phyloP scores from a whole-genome alignment of 2,113 vertebrate genomes.

The Scartelaos histophorus region DNA sequence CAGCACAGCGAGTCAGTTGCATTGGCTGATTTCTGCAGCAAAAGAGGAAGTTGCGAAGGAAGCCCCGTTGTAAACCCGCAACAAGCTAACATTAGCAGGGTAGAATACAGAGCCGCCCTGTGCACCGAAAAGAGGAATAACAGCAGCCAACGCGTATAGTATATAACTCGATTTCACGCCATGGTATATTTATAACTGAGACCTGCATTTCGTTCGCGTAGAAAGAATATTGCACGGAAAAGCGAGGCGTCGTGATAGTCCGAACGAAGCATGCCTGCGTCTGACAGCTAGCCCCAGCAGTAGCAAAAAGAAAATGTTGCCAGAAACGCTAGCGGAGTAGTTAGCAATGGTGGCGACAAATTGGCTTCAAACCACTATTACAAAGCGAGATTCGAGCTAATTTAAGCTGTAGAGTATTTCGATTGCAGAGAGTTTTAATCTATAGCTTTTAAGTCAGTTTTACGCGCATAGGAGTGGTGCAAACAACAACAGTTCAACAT shows the following conservation, averaged over 20 bases:
- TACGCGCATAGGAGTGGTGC: not conserved
- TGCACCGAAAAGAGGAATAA: slow-evolving; percentile 39
- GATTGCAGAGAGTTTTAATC: not conserved
- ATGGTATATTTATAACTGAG: not conserved
- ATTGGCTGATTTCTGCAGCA: slow-evolving; percentile 30
- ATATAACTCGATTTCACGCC: not conserved
- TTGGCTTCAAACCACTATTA: slow-evolving; percentile 26
- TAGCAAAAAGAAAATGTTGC: slow-evolving; percentile 39
- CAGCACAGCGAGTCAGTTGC: slow-evolving; percentile 11
- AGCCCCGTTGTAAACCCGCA: slow-evolving; percentile 34
- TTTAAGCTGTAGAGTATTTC: slow-evolving; percentile 13
- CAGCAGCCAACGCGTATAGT: slow-evolving; percentile 33
- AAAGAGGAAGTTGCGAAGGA: slow-evolving; percentile 63
- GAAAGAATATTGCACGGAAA: slow-evolving; percentile 8
- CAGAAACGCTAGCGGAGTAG: slow-evolving; percentile 57
- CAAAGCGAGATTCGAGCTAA: not conserved
- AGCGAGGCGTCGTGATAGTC: slow-evolving; percentile 25
- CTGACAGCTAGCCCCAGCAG: slow-evolving; percentile 43
- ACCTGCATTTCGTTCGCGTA: slow-evolving; percentile 10
- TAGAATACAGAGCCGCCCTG: slow-evolving; percentile 42
- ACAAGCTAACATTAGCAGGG: slow-evolving; percentile 31
- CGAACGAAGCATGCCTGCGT: slow-evolving; percentile 44
- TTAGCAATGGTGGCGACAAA: slow-evolving; percentile 48
- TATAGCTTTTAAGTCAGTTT: too few species aligned
- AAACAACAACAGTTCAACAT: not conserved